Base-by-base conservation (phyloP, 2,113 vertebrate species). In the Ia io region DNA sequence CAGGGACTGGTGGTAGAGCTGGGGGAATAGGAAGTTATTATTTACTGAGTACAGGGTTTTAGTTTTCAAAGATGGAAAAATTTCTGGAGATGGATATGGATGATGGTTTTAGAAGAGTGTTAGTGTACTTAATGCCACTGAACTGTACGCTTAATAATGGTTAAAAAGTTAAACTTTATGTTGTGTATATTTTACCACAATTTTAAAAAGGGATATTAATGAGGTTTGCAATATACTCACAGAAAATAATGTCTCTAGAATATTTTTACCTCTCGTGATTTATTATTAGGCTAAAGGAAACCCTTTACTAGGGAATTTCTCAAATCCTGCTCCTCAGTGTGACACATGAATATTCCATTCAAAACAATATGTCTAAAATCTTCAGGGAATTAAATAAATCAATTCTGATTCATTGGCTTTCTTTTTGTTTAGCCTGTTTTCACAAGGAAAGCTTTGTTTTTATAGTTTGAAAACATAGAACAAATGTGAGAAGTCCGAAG, bases 271-370 rank as follows among this genome's bases (percentile, higher is more conserved):
- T 95, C 23, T 93, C 61, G 17, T 82, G 3, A 88, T 59, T 95
- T 96, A 59, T 71, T 85, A 2, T 90, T 83, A n/a, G 0, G 23
- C 42, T 67, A 94, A 80, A 97, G 94, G 23, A n/a, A 70, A 51
- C 9, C 35, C 12, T 59, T 92, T 23, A 42, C n/a, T 51, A 93
- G 18, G 11, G 69, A 42, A 59, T 84, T 18, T 16, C 12, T 74
- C 11, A 76, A 61, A 37, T 77, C 2, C 16, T 95, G 53, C 9
- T 84, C 51, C 73, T 96, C 85, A 76, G 30, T 83, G n/a, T 94
- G 53, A 83, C 0, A 23, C 2, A 13, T 59, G 1, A n/a, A 77
- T 92, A 86, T 86, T 88, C 59, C n/a, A 85, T 87, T 94, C 23
- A 42, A 80, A 85, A 59, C 56, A 94, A 76, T 69, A 61, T 92